Evolutionary conservation across 2,113 vertebrate genomes (phyloP), one percentile per base, ranked within the genome.

Genomic region (Podocnemis expansa): DNA sequence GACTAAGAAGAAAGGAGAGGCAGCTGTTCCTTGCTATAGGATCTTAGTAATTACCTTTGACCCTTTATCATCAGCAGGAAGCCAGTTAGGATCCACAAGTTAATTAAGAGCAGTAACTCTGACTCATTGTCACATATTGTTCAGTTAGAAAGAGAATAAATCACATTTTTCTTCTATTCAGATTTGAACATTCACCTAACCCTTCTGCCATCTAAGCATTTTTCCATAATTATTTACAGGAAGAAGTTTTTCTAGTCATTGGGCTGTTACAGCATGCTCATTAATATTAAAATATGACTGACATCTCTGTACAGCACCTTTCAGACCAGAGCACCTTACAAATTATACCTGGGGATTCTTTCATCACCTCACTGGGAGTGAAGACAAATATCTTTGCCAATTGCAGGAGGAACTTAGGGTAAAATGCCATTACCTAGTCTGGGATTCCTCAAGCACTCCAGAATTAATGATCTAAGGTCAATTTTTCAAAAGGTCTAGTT

Each of bases 361-460:
- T 29, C n/a, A 67, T 55, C 19, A 29, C 11, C n/a, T 38, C 24
- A 5, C 1, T 0, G 49, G 12, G 55, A 8, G 34, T 2, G 9
- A 80, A 14, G 31, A 31, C 11, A 56, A 60, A 73, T 13, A 3
- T 25, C 2, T 3, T 11, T 1, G 67, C 9, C 4, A 10, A 27
- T 27, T 38, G 9, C 38, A 29, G 81, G 73, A 14, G 8, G 54
- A 54, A 70, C 49, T 31, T 27, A 25, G 21, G 31, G 5, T 4
- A 5, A 41, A 41, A 0, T 29, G 38, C 5, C 1, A 1, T 1
- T 8, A 4, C 27, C 27, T 19, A 1, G 0, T 3, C 8, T 2
- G 1, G 4, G n/a, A 2, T 25, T 13, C n/a, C 43, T 31, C 70
- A n/a, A 67, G 16, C 17, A 9, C 63, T 21, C 16, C 63, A 73